Evolutionary conservation across 2,797 vertebrate genomes (phyloP), one percentile per base, ranked within the genome.

Genomic region (Lacerta viridis): DNA sequence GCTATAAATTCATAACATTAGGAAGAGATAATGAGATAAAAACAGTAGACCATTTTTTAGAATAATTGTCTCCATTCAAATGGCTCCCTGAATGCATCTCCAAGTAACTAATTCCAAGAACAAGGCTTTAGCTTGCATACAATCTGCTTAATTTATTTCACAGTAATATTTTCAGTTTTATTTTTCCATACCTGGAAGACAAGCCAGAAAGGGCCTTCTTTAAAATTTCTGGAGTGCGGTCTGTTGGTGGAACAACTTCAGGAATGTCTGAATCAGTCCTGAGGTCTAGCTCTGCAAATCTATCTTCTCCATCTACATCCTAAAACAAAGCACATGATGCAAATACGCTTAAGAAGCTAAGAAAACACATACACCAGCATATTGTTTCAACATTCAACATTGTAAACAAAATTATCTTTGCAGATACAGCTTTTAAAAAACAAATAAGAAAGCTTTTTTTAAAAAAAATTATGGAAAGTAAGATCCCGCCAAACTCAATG

Each of bases 191-290:
- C 99, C 99, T 99, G 93, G 98, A 98, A 36, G 98, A 98, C 87
- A 99, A 97, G 46, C 99, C 99, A 93, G 98, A 98, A 78, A 99
- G 97, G 85, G 98, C 98, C 94, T 96, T 99, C 97, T 98, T 98
- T 92, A 99, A 98, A 94, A 97, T 98, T 96, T 98, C 95, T 80
- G 99, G 99, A 96, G 99, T 99, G 97, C 98, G 98, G 96, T 99
- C 98, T 81, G 94, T 94, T 89, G 98, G 94, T 2, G 96, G 96
- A 68, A 97, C 97, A 87, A 97, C 96, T 88, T 99, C 98, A 79
- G 98, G 97, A 96, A 98, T 84, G 90, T 97, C 97, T 7, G 88
- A 98, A 95, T 98, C 98, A 55, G 91, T 96, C 97, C 98, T 98
- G 94, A 97, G 97, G 94, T 98, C 98, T 10, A 96, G 92, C 87